Percentiles rank a stretch among this genome's conserved stretches.
These are phyloP conservation scores for Scaptomyza graminum DNA, from an alignment of 1,140 invertebrate genomes.

Conservation along the genomic window DNA sequence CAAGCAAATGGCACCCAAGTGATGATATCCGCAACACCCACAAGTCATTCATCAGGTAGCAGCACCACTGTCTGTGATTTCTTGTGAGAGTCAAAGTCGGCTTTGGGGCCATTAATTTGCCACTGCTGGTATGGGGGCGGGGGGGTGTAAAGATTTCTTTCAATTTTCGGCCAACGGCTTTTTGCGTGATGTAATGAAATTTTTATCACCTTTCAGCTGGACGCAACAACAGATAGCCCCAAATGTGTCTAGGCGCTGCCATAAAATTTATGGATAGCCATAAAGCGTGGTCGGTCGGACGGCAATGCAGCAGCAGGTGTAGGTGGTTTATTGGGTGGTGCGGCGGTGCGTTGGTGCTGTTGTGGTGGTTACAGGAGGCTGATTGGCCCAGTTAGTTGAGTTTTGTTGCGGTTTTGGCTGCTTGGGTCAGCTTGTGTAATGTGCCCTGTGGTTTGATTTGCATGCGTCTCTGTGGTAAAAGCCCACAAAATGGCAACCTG, in stretches of 20 bases:
- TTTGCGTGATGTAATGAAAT: constrained; percentile 79
- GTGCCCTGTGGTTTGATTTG: constrained; percentile 70
- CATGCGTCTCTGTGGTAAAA: constrained; percentile 36
- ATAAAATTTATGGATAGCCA: constrained; percentile 77
- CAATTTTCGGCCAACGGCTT: constrained; percentile 53
- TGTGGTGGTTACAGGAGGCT: constrained; percentile 26
- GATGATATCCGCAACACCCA: constrained; percentile 14
- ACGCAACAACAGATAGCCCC: constrained; percentile 32
- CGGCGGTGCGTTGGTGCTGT: too few species aligned
- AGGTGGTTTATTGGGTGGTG: constrained; percentile 10
- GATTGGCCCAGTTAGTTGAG: constrained; percentile 53
- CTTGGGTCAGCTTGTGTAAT: constrained; percentile 68
- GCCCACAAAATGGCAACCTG: constrained; percentile 22
- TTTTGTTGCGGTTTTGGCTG: constrained; percentile 60
- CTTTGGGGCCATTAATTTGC: constrained; percentile 56
- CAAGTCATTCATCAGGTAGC: constrained; percentile 42
- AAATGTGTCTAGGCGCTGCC: constrained; percentile 68
- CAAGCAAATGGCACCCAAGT: constrained; percentile 18
- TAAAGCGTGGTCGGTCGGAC: constrained; percentile 64
- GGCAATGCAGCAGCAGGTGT: constrained; percentile 26
- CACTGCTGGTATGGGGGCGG: too few species aligned
- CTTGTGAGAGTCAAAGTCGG: constrained; percentile 21
- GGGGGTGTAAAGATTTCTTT: constrained; percentile 57
- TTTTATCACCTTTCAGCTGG: constrained; percentile 71
- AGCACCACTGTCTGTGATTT: constrained; percentile 40